A percentile compares a stretch with the other conserved stretches of the same genome.
These are phyloP conservation scores for Carcina quercana DNA, from an alignment of 2,888 invertebrate genomes.

Conservation along the genomic window DNA sequence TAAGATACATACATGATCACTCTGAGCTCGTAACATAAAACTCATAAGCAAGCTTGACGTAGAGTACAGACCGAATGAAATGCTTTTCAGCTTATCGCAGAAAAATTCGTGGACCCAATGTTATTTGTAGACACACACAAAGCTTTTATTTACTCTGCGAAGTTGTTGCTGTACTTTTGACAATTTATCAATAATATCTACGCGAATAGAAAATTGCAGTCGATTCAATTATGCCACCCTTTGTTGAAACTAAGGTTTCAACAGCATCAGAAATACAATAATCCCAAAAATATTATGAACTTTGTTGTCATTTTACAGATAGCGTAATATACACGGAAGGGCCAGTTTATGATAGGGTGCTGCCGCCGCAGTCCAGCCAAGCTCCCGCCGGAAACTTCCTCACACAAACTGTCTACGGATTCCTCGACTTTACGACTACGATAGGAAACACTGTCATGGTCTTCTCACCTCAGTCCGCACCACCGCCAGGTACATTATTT, in stretches of 20 bases:
- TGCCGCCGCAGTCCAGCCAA: constrained; percentile 20
- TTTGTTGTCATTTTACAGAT: constrained; percentile 22
- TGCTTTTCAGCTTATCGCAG: too few species aligned
- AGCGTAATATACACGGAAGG: constrained; percentile 26
- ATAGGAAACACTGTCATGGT: constrained; percentile 96
- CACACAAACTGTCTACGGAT: constrained; percentile 95
- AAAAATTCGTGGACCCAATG: too few species aligned
- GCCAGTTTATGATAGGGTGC: constrained; percentile 34
- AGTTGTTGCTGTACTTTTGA: too few species aligned
- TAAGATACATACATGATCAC: too few species aligned
- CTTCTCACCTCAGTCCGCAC: constrained; percentile 91
- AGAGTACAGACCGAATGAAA: too few species aligned
- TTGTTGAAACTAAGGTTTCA: background rate
- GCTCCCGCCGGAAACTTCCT: constrained; percentile 59
- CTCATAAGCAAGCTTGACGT: constrained; percentile 29
- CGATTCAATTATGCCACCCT: background rate
- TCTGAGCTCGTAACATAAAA: too few species aligned
- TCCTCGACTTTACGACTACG: constrained; percentile 94
- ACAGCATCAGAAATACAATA: too few species aligned
- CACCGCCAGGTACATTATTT: constrained; percentile 74
- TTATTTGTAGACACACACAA: too few species aligned
- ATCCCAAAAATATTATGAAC: too few species aligned
- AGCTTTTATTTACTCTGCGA: too few species aligned
- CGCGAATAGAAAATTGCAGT: background rate
- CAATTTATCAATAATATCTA: too few species aligned